These are phyloP conservation scores for Periophthalmus magnuspinnatus DNA, from an alignment of 2,797 vertebrate species.

Conservation along the genomic window DNA sequence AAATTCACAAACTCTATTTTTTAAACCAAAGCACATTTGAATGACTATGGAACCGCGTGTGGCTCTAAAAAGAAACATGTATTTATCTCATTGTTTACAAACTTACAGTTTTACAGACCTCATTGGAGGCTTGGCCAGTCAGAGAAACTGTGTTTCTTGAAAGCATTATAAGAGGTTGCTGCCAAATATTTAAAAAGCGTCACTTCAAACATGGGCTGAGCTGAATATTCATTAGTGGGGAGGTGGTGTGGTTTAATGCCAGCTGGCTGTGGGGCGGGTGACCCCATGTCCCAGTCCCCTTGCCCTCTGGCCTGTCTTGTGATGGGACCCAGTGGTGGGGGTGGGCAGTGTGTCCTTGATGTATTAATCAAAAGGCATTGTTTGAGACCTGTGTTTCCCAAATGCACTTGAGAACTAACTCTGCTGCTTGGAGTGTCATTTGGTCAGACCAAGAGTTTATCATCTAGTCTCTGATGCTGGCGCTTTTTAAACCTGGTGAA, in stretches of 20 bases:
- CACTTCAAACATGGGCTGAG: constrained; percentile 51
- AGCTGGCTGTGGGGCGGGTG: constrained; percentile 71
- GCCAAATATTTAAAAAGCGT: constrained; percentile 68
- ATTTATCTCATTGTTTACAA: constrained; percentile 99
- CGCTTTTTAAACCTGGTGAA: constrained; percentile 51
- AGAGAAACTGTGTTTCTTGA: constrained; percentile 32
- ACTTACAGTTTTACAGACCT: constrained; percentile 98
- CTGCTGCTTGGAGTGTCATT: constrained; percentile 57
- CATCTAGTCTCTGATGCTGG: constrained; percentile 50
- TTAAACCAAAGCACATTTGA: constrained; percentile 99
- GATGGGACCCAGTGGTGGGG: constrained; percentile 49
- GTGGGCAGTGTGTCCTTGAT: constrained; percentile 61
- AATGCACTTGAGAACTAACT: constrained; percentile 60
- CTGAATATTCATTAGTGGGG: constrained; percentile 66
- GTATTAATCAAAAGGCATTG: constrained; percentile 75
- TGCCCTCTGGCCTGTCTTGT: constrained; percentile 75
- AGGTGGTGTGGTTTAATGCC: constrained; percentile 53
- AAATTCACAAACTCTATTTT: constrained; percentile 98
- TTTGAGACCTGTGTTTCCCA: constrained; percentile 58
- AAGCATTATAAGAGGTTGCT: constrained; percentile 71
- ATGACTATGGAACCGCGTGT: constrained; percentile 92
- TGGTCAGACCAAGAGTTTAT: constrained; percentile 42
- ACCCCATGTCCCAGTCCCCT: constrained; percentile 66
- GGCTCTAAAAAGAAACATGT: constrained; percentile 89
- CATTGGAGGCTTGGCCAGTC: constrained; percentile 87